Conservation (phyloP, 2,888 invertebrate genomes). For the Maniola hyperantus region DNA sequence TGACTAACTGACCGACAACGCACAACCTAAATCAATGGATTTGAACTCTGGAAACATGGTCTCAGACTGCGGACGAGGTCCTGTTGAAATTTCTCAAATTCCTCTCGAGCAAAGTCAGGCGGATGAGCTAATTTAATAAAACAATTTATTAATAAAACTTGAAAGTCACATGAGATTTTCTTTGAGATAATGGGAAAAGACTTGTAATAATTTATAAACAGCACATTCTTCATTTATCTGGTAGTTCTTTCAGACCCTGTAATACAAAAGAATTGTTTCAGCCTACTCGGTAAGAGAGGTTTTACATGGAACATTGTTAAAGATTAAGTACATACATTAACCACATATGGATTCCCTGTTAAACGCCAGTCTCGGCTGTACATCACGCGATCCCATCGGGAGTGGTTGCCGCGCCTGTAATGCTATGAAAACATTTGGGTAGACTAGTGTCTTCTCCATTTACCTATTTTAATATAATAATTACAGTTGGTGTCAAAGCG, state of each 20-base stretch:
- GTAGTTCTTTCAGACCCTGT: slow-evolving; percentile 20
- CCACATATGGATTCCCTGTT: slow-evolving; percentile 28
- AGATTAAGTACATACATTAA: slow-evolving; percentile 22
- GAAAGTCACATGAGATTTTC: background rate
- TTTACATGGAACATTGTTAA: background rate
- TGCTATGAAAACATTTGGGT: slow-evolving; percentile 22
- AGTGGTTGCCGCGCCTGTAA: slow-evolving; percentile 25
- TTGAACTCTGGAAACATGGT: no score
- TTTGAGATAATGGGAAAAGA: background rate
- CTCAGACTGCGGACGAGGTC: no score
- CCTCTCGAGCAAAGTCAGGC: no score
- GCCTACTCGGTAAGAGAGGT: background rate
- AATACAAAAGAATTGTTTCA: slow-evolving; percentile 11
- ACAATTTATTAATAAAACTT: background rate
- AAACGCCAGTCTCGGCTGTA: slow-evolving; percentile 30
- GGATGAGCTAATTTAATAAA: no score
- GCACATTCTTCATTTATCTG: slow-evolving; percentile 18
- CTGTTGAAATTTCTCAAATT: no score
- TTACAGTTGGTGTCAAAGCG: no score
- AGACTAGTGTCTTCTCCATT: no score
- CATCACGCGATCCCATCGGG: slow-evolving; percentile 29
- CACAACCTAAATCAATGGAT: no score
- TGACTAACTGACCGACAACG: no score
- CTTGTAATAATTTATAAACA: background rate
- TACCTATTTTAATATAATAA: no score